These are phyloP conservation scores for Sakesphorus luctuosus DNA, from an alignment of 2,113 vertebrate species.

Conservation along the genomic window DNA sequence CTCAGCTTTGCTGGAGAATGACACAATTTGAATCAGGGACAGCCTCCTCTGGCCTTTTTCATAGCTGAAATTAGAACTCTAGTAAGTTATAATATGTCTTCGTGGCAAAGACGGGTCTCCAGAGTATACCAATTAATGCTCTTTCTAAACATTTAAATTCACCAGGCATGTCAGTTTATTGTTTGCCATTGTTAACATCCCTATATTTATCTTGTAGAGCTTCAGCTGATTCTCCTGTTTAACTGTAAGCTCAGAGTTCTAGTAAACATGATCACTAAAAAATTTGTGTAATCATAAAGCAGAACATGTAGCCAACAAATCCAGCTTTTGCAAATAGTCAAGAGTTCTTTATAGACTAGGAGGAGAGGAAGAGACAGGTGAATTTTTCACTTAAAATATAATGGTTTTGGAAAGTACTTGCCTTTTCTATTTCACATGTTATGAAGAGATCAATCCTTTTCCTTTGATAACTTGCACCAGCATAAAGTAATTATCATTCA, in stretches of 20 bases:
- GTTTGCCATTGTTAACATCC: neutral
- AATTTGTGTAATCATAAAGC: neutral
- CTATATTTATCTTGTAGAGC: neutral
- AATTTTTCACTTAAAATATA: neutral
- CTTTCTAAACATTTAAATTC: neutral
- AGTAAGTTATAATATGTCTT: neutral
- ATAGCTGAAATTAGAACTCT: neutral
- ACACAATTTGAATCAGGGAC: constrained; percentile 27
- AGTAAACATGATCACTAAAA: neutral
- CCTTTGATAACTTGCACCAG: neutral
- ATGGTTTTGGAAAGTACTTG: neutral
- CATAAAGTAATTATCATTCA: neutral
- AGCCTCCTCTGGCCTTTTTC: neutral
- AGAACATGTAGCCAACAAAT: neutral
- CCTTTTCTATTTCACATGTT: neutral
- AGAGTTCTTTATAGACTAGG: neutral
- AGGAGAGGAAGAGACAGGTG: neutral
- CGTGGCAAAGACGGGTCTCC: neutral
- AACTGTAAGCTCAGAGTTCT: neutral
- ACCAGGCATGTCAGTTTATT: neutral
- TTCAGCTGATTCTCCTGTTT: neutral
- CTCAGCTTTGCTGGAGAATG: constrained; percentile 17
- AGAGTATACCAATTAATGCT: neutral
- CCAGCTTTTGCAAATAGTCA: neutral
- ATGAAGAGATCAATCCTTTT: neutral